These are phyloP conservation scores for Myotis brandtii DNA, from an alignment of 2,113 vertebrate species.

Conservation along the genomic window DNA sequence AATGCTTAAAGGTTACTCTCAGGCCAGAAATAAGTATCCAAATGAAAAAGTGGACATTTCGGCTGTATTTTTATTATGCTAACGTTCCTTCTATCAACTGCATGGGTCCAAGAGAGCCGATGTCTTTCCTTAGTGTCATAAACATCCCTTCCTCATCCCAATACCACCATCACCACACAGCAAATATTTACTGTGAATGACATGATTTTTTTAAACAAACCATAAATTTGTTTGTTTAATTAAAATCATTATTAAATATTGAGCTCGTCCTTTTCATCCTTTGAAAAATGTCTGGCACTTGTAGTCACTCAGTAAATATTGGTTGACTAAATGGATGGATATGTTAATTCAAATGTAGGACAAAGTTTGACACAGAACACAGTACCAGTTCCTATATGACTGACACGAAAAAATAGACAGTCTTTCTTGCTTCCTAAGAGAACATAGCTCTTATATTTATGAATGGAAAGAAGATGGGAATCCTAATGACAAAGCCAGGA, in stretches of 20 bases:
- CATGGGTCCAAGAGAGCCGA: neutral
- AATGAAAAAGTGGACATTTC: neutral
- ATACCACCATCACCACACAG: neutral
- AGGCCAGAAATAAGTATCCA: neutral
- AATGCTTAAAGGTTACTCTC: neutral
- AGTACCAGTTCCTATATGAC: neutral
- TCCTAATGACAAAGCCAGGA: neutral
- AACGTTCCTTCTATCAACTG: neutral
- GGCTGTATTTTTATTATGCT: neutral
- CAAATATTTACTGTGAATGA: neutral
- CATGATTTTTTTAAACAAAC: neutral
- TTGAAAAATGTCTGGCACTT: slow-evolving; percentile 8
- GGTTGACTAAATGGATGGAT: slow-evolving; percentile 35
- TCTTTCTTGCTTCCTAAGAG: neutral
- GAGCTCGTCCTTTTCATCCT: neutral
- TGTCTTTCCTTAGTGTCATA: neutral
- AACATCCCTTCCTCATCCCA: neutral
- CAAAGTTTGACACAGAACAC: neutral
- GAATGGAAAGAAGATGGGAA: neutral
- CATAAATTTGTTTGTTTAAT: neutral
- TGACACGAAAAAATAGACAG: neutral
- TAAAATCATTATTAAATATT: slow-evolving; percentile 40
- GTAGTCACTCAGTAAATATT: slow-evolving; percentile 26
- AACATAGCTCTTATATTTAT: neutral
- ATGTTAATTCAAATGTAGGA: neutral